Evolutionary conservation across 2,797 vertebrate genomes (phyloP).

Genomic region (Anableps anableps): DNA sequence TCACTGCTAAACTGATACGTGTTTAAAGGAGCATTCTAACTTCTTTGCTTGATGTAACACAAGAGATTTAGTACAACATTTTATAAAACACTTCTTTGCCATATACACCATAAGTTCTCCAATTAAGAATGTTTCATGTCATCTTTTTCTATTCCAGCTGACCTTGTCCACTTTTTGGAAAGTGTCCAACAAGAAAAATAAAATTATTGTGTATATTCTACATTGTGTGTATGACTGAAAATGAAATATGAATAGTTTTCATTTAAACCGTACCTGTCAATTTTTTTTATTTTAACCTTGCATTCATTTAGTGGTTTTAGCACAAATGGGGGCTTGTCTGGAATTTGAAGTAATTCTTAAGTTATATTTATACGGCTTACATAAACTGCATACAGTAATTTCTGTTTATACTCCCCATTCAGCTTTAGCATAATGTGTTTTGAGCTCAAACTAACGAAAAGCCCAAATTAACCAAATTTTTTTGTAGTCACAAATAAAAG

Average conservation of each 20-base stretch:
- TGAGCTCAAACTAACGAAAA: background rate
- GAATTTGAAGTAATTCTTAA: background rate
- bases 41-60: background rate
- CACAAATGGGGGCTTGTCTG: background rate
- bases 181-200: background rate
- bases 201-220: background rate
- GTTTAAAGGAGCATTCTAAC: constrained; percentile 15
- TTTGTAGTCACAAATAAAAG: too few relatives aligned
- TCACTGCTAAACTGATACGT: constrained; percentile 18
- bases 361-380: background rate
- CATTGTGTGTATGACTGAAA: background rate
- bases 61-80: background rate
- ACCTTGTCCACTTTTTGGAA: too few relatives aligned
- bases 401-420: background rate
- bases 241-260: background rate
- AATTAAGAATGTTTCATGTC: background rate
- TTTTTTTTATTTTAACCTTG: background rate
- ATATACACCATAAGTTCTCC: background rate
- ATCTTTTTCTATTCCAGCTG: background rate
- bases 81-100: background rate
- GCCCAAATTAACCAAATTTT: too few relatives aligned
- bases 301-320: too few relatives aligned
- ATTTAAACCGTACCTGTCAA: background rate
- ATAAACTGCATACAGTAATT: background rate
- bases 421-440: background rate